These are phyloP conservation scores for Crocuta crocuta DNA, from an alignment of 2,113 vertebrate species.

Conservation along the genomic window DNA sequence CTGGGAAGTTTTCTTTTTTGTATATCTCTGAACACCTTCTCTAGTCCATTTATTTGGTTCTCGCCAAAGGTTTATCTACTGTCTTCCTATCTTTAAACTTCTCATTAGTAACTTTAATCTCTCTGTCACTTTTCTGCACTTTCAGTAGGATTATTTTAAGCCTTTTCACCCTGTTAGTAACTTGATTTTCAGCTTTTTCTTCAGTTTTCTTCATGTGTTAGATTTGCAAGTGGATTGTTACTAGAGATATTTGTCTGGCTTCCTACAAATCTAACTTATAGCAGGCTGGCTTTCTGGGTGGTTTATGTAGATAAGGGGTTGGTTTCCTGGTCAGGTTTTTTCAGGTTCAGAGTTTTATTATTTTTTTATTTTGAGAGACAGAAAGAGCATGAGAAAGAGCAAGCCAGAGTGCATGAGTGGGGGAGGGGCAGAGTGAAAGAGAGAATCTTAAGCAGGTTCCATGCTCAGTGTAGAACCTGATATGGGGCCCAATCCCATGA, in stretches of 20 bases:
- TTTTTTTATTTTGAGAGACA: too few species aligned
- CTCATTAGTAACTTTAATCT: not conserved
- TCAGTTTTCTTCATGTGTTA: not conserved
- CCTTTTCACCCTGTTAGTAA: not conserved
- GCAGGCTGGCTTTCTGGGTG: not conserved
- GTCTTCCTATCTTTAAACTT: not conserved
- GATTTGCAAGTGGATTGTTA: not conserved
- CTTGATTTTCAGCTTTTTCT: not conserved
- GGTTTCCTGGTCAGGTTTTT: not conserved
- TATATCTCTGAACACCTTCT: not conserved
- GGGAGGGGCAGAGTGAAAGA: too few species aligned
- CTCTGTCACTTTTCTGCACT: not conserved
- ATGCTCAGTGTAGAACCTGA: too few species aligned
- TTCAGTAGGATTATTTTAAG: not conserved
- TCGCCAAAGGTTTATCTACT: not conserved
- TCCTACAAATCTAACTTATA: not conserved
- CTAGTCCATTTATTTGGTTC: not conserved
- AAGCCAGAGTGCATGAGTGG: too few species aligned
- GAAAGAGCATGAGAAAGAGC: too few species aligned
- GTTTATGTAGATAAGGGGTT: not conserved
- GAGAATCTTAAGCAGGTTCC: too few species aligned
- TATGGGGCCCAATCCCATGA: too few species aligned
- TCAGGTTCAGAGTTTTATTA: not conserved
- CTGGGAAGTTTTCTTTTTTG: not conserved
- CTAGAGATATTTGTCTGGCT: not conserved